These are phyloP conservation scores for Cheilosia pagana DNA, from an alignment of 2,888 invertebrate genomes.

Conservation along the genomic window DNA sequence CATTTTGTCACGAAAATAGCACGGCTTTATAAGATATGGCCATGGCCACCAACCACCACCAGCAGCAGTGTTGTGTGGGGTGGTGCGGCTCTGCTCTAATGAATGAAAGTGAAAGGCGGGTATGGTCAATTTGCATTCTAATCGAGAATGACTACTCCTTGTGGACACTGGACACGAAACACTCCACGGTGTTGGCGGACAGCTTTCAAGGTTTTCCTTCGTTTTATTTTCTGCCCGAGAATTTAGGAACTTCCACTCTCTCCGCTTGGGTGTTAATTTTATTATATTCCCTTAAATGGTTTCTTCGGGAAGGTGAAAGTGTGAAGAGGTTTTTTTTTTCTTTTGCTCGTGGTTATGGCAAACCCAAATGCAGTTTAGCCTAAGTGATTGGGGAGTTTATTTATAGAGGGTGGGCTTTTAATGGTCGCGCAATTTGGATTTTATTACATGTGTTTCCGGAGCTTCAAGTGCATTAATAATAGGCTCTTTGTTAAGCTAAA, in stretches of 20 bases:
- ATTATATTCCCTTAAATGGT: constrained; percentile 65
- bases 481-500: not conserved
- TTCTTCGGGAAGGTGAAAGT: constrained; percentile 45
- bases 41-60: no score
- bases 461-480: constrained; percentile 22
- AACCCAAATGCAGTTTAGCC: constrained; percentile 9
- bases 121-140: constrained; percentile 66
- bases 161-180: constrained; percentile 60
- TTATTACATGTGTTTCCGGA: constrained; percentile 19
- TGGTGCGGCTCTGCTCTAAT: constrained; percentile 5
- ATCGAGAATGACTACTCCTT: constrained; percentile 67
- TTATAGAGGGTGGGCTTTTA: constrained; percentile 22
- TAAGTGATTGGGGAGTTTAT: constrained; percentile 2
- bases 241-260: constrained; percentile 46
- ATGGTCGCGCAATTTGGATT: constrained; percentile 34
- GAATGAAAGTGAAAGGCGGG: constrained; percentile 38
- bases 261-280: constrained; percentile 66
- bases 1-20: constrained; percentile 61
- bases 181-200: constrained; percentile 28
- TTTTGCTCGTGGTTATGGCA: constrained; percentile 2
- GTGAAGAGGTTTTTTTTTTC: constrained; percentile 29
- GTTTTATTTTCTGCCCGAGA: not conserved
- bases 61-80: not conserved
- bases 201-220: constrained; percentile 44
- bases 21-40: not conserved